Evolutionary conservation across 2,113 vertebrate genomes (phyloP).

Genomic region (Boleophthalmus pectinirostris): DNA sequence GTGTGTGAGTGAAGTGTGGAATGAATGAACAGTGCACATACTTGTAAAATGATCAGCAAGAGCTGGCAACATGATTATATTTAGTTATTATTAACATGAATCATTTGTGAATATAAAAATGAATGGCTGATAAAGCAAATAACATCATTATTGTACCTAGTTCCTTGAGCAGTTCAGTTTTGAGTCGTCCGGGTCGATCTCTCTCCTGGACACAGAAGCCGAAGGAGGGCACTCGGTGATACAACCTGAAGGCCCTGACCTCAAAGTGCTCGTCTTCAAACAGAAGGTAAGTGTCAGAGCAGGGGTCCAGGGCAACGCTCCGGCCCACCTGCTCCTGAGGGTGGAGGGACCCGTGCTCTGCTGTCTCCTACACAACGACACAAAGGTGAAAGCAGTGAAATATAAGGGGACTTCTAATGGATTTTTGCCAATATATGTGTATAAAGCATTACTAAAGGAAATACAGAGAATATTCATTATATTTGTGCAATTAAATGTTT

Average conservation of each 20-base stretch:
- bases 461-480: not conserved
- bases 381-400: not conserved
- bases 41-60: too few relatives aligned
- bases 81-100: too few relatives aligned
- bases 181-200: constrained; percentile 82
- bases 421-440: not conserved
- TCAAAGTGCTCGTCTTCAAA: constrained; percentile 81
- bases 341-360: constrained; percentile 44
- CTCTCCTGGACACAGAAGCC: constrained; percentile 89
- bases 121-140: not conserved
- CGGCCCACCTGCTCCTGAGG: constrained; percentile 77
- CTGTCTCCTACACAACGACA: constrained; percentile 41
- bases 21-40: too few relatives aligned
- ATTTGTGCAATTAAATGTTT: too few relatives aligned
- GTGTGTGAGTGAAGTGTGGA: too few relatives aligned
- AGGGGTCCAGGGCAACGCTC: constrained; percentile 70
- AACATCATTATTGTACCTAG: constrained; percentile 77
- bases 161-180: constrained; percentile 81
- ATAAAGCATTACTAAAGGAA: not conserved
- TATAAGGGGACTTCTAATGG: not conserved
- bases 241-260: constrained; percentile 86
- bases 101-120: too few relatives aligned
- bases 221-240: constrained; percentile 91
- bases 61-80: too few relatives aligned
- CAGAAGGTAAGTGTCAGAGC: constrained; percentile 78